These are phyloP conservation scores for Amblyjoppa proteus DNA, from an alignment of 2,888 invertebrate species.

Conservation along the genomic window DNA sequence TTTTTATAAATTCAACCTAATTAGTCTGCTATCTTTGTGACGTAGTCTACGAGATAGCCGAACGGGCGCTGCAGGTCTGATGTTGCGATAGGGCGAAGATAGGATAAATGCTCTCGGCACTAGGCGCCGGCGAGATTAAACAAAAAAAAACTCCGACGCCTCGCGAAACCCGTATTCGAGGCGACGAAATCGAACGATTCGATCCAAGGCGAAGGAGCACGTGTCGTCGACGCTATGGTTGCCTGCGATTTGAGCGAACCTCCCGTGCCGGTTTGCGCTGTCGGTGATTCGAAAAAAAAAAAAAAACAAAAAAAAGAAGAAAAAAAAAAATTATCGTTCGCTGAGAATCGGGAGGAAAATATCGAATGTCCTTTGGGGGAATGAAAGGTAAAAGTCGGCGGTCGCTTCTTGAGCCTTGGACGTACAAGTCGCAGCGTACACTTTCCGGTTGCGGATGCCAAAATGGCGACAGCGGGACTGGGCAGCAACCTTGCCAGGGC, in stretches of 20 bases:
- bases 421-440: constrained; percentile 52
- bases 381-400: constrained; percentile 46
- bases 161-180: not conserved
- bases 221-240: constrained; percentile 61
- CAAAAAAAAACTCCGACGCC: not conserved
- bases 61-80: constrained; percentile 7
- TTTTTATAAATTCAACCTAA: constrained; percentile 28
- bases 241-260: constrained; percentile 9
- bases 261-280: constrained; percentile 47
- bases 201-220: constrained; percentile 43
- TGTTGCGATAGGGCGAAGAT: constrained; percentile 41
- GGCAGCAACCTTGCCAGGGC: constrained; percentile 70
- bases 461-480: constrained; percentile 84
- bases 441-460: constrained; percentile 81
- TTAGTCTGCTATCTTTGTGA: constrained; percentile 9
- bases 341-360: not conserved
- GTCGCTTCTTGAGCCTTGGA: constrained; percentile 31
- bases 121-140: not conserved
- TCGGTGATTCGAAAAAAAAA: constrained; percentile 9
- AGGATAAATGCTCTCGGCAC: constrained; percentile 62
- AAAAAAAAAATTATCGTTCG: not conserved
- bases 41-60: not conserved
- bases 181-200: not conserved
- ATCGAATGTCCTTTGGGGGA: not conserved
- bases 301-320: not conserved